Percentiles rank a stretch among this genome's conserved stretches.
These are phyloP conservation scores for Acrobasis suavella DNA, from an alignment of 2,888 invertebrate species.

Conservation along the genomic window DNA sequence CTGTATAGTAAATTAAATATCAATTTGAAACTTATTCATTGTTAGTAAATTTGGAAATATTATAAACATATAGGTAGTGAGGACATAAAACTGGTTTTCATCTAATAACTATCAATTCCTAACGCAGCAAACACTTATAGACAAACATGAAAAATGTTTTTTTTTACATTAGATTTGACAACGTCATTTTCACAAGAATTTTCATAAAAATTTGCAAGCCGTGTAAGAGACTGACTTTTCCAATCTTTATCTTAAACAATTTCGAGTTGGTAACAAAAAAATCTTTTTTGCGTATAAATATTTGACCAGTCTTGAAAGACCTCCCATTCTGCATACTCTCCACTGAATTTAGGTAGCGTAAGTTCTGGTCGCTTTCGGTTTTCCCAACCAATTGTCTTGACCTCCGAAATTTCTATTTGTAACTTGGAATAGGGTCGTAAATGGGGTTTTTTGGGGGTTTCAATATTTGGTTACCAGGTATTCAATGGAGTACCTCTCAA, in stretches of 20 bases:
- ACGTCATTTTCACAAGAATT: not conserved
- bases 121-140: no score
- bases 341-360: not conserved
- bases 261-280: slow-evolving; percentile 3
- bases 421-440: not conserved
- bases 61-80: no score
- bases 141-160: no score
- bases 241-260: slow-evolving; percentile 21
- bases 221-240: slow-evolving; percentile 2
- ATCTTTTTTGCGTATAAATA: slow-evolving; percentile 10
- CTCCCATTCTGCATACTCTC: not conserved
- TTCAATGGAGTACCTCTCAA: slow-evolving; percentile 40
- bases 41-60: no score
- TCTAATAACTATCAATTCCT: no score
- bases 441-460: slow-evolving; percentile 24
- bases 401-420: slow-evolving; percentile 20
- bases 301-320: slow-evolving; percentile 6
- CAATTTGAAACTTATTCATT: no score
- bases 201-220: not conserved
- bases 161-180: not conserved
- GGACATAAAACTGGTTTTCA: no score
- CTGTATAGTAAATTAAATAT: no score
- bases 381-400: slow-evolving; percentile 27
- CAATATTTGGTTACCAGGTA: slow-evolving; percentile 29
- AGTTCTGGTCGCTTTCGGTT: slow-evolving; percentile 12